These are phyloP conservation scores for Dendrocincla tyrannina DNA, from an alignment of 2,797 vertebrate genomes.

Conservation along the genomic window DNA sequence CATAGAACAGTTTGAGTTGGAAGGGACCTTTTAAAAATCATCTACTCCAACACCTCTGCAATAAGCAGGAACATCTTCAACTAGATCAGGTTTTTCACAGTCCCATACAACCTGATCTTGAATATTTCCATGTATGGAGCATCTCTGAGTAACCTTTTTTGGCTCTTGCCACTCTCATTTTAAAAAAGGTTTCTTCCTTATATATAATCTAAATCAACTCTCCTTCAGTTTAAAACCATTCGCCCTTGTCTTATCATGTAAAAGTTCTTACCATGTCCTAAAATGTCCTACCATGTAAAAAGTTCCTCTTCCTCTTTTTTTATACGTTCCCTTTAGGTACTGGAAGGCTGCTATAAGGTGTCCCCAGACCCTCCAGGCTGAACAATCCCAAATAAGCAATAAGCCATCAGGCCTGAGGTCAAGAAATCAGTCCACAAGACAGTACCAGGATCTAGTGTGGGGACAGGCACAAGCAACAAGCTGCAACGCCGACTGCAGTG, in stretches of 20 bases:
- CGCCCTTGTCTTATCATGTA: neutral
- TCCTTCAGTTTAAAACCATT: neutral
- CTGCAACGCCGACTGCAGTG: neutral
- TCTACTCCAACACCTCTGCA: neutral
- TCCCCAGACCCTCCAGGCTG: neutral
- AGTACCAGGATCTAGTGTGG: neutral
- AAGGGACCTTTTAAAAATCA: neutral
- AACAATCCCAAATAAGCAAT: neutral
- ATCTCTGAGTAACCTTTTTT: neutral
- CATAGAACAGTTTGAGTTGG: neutral
- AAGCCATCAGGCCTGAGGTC: neutral
- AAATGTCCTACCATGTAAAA: neutral
- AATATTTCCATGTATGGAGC: neutral
- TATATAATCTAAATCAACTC: neutral
- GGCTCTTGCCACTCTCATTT: neutral
- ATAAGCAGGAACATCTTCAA: neutral
- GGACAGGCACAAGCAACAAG: neutral
- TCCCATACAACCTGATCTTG: neutral
- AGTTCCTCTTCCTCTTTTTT: neutral
- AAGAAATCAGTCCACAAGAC: neutral
- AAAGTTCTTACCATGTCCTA: too few species aligned
- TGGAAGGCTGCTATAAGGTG: neutral
- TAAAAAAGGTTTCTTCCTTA: neutral
- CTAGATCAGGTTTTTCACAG: neutral
- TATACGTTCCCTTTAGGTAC: neutral